phyloP scores from a whole-genome alignment of 2,888 invertebrate species.

The Clunio marinus region DNA sequence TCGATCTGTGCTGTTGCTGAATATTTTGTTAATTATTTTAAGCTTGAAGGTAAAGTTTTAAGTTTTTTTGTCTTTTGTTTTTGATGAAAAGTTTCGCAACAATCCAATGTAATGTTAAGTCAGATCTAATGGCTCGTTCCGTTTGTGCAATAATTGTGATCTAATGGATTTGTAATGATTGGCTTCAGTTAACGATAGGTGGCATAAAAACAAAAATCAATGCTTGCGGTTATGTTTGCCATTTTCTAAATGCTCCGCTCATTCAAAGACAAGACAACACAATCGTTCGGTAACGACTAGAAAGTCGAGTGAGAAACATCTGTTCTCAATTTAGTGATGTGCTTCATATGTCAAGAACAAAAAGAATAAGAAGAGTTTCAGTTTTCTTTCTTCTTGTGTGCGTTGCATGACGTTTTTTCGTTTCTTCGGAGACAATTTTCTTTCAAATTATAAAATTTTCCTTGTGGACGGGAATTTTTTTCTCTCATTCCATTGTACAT shows the following conservation, averaged over 20 bases:
- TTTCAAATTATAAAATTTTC: neutral
- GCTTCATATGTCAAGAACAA: neutral
- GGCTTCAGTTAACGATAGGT: conserved; percentile 17
- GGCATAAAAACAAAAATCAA: neutral
- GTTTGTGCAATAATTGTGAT: too few species aligned
- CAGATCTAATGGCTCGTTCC: too few species aligned
- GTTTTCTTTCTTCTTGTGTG: neutral
- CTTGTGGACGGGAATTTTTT: neutral
- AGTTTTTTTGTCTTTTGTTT: too few species aligned
- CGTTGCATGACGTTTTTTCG: neutral
- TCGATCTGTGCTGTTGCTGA: neutral
- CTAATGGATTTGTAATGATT: neutral
- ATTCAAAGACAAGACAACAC: too few species aligned
- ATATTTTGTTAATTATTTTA: too few species aligned
- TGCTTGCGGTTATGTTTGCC: conserved; percentile 9
- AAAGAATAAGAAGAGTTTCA: conserved; percentile 6
- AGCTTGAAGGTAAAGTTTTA: too few species aligned
- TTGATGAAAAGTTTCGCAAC: too few species aligned
- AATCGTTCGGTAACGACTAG: neutral
- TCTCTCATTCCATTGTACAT: neutral
- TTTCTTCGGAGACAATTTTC: conserved; percentile 18
- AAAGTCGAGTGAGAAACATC: conserved; percentile 27
- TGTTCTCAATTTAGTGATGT: conserved; percentile 24
- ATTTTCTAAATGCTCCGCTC: too few species aligned
- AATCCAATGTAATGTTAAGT: too few species aligned